Percentiles rank a stretch among this genome's conserved stretches.
Evolutionary conservation across 2,888 invertebrate species (phyloP).

Genomic region (Plagiodera versicolora): DNA sequence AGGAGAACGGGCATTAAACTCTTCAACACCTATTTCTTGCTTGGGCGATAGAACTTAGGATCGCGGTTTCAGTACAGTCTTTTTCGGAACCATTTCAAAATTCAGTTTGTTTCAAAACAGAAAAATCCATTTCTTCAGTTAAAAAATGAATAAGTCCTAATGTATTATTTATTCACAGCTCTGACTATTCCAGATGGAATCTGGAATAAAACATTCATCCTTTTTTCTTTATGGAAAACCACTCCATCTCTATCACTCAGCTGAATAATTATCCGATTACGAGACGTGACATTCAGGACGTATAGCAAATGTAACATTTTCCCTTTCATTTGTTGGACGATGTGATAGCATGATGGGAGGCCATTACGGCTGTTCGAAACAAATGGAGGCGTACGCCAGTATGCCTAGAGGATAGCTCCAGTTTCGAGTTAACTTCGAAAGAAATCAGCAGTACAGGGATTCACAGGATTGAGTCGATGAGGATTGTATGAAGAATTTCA

Average conservation of each 20-base stretch:
- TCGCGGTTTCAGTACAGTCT: no score
- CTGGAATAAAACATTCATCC: no score
- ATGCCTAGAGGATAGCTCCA: constrained; percentile 12
- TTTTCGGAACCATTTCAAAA: no score
- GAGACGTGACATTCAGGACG: constrained; percentile 2
- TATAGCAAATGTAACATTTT: constrained; percentile 19
- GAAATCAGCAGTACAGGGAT: neutral
- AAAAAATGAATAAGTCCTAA: no score
- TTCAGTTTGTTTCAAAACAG: no score
- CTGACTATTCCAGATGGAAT: no score
- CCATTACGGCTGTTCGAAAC: constrained; percentile 23
- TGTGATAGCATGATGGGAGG: constrained; percentile 23
- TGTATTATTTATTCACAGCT: no score
- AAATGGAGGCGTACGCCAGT: constrained; percentile 18
- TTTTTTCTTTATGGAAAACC: neutral
- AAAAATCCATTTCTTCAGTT: no score
- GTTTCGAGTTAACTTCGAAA: constrained; percentile 4
- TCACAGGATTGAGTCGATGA: neutral
- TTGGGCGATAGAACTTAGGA: no score
- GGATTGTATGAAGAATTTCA: neutral
- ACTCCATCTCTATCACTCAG: neutral
- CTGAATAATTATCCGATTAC: constrained; percentile 6
- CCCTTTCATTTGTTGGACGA: constrained; percentile 24
- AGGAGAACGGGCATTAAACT: neutral
- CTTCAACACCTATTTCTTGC: no score